Base-by-base conservation (phyloP, 2,113 vertebrate species). In the Phaethon lepturus region DNA sequence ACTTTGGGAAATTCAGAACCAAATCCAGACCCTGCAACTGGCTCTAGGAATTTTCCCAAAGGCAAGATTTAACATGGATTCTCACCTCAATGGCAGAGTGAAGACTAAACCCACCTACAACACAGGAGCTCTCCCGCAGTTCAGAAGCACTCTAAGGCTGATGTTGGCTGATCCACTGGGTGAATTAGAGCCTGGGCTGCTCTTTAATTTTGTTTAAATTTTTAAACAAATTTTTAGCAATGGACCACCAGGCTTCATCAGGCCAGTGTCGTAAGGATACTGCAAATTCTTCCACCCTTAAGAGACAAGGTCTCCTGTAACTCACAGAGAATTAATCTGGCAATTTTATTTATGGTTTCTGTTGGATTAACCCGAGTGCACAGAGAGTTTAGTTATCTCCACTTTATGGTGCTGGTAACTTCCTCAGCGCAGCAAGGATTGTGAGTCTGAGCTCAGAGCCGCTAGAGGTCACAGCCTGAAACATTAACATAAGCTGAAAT, bases 401-500 rank as follows among this genome's bases (percentile, higher is more conserved):
- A 26, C 35, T 89, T 91, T 52, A 89, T 60, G 35, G 53, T 60
- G 26, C 89, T 72, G 40, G 25, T 52, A 93, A 82, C 76, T 78
- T 89, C 69, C 84, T 87, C 87, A 78, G 69, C 9, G 5, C 56
- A 87, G 76, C 59, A 86, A 95, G 60, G 64, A 91, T 10, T 74
- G 50, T 0, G 2, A 76, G 63, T 55, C 62, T 74, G 68, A 95
- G 79, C 86, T 83, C 79, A 80, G 68, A 95, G 73, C 25, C 7
- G 15, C 64, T 71, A 78, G 59, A 89, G 91, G 89, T 96, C 91
- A 87, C 73, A 91, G 91, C 31, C 76, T 81, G 84, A 71, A 66
- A 68, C 12, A 93, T 75, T 75, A 93, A 63, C 84, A 93, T 93
- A 85, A 94, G 73, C 89, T 91, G 90, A 75, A 95, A 96, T 96